Base-by-base conservation (phyloP, 2,797 vertebrate species). In the Fistularia commersonii region DNA sequence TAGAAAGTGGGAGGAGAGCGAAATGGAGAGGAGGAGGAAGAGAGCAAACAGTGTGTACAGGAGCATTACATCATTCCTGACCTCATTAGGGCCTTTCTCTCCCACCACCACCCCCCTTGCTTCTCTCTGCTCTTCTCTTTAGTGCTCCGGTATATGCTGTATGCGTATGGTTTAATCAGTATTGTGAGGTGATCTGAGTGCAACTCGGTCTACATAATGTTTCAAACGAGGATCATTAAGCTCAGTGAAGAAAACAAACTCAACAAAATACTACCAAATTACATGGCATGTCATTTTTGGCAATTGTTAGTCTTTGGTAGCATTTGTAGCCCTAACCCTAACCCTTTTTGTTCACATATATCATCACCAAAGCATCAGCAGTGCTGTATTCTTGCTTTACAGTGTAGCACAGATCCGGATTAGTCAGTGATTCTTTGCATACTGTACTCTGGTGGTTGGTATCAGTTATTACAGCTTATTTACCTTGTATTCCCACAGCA, bases 61-160 rank as follows among this genome's bases (percentile, higher is more conserved):
- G 72, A 80, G 87, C 81, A 82, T 90, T 90, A 87, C 87, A 88
- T 89, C 86, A 89, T 86, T 83, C 82, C 78, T 90, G 89, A 90
- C 89, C 89, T 89, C 87, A 89, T 88, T 89, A 88, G 81, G 82
- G 81, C 76, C 81, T 81, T 74, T 83, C 79, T 79, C 80, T 67
- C 71, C 73, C 64, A 48, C 71, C 46, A 14, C 69, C 53, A 11
- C 36, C 32, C 11, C 5, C 6, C 0, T 33, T 44, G 60, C 31
- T 55, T 58, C 15, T 66, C 72, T 62, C 60, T 57, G 50, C 64
- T 69, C 37, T 72, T 74, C 72, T 76, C 46, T 57, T 54, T 15
- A 49, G 66, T 69, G 68, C 76, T 69, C 63, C 73, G 61, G 41
- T 72, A 71, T 68, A 76, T 74, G 67, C 72, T 64, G 54, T 72